Percentiles rank a stretch among this genome's conserved stretches.
Evolutionary conservation across 2,888 invertebrate species (phyloP).

Genomic region (Drosophila austrosaltans): DNA sequence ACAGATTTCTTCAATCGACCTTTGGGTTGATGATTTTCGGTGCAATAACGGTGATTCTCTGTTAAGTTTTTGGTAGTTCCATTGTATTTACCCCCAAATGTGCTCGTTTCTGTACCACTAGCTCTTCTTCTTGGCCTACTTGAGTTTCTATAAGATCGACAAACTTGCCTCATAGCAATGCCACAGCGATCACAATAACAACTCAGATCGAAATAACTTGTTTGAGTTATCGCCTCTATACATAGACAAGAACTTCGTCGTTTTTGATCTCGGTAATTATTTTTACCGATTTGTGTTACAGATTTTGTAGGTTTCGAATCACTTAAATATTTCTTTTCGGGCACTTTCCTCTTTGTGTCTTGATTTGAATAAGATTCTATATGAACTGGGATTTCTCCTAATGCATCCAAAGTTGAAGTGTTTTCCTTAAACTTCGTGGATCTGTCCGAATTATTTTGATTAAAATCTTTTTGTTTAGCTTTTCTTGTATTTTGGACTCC

Average conservation of each 20-base stretch:
- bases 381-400: neutral
- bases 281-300: neutral
- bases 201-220: neutral
- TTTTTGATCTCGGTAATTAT: constrained; percentile 79
- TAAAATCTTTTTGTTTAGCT: neutral
- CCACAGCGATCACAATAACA: neutral
- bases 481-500: too few species aligned
- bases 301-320: neutral
- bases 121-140: neutral
- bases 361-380: neutral
- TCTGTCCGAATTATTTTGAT: too few species aligned
- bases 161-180: neutral
- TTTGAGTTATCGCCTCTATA: neutral
- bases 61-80: neutral
- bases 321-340: neutral
- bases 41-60: neutral
- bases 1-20: neutral
- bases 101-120: neutral
- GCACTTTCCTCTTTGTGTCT: neutral
- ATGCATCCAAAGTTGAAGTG: too few species aligned
- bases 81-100: neutral
- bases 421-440: too few species aligned
- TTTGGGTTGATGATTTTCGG: neutral
- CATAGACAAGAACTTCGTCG: neutral
- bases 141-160: neutral